Conservation (phyloP, 2,888 invertebrate genomes). For the Thumatha senex region DNA sequence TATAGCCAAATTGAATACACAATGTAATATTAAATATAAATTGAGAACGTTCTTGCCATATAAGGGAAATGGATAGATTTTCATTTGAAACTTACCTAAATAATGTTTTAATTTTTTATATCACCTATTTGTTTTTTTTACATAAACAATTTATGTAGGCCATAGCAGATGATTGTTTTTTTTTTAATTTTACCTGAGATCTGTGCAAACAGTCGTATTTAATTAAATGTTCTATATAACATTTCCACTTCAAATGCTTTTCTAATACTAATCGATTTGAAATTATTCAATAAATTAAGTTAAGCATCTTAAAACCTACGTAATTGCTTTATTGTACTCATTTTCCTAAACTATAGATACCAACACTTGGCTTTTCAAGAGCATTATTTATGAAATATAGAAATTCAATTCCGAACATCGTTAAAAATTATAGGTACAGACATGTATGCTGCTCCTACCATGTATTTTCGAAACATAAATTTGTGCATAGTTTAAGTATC, state of each 20-base stretch:
- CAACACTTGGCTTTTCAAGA: conserved; percentile 29
- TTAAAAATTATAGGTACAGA: too few species aligned
- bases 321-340: conserved; percentile 75
- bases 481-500: too few species aligned
- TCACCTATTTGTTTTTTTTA: conserved; percentile 18
- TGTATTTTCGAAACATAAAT: too few species aligned
- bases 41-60: neutral
- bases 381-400: neutral
- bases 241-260: conserved; percentile 31
- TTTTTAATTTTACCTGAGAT: conserved; percentile 18
- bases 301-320: conserved; percentile 53
- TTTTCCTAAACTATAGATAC: conserved; percentile 47
- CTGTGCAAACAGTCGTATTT: conserved; percentile 11
- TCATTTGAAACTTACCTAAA: conserved; percentile 17
- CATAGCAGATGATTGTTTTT: conserved; percentile 14
- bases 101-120: conserved; percentile 38
- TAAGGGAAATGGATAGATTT: neutral
- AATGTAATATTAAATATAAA: neutral
- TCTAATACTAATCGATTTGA: conserved; percentile 35
- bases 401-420: too few species aligned
- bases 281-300: conserved; percentile 51
- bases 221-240: conserved; percentile 9
- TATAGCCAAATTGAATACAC: neutral
- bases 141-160: conserved; percentile 18
- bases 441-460: too few species aligned